A percentile compares a stretch with the other conserved stretches of the same genome.
These are phyloP conservation scores for Chiloscyllium punctatum DNA, from an alignment of 2,797 vertebrate genomes.

Conservation along the genomic window DNA sequence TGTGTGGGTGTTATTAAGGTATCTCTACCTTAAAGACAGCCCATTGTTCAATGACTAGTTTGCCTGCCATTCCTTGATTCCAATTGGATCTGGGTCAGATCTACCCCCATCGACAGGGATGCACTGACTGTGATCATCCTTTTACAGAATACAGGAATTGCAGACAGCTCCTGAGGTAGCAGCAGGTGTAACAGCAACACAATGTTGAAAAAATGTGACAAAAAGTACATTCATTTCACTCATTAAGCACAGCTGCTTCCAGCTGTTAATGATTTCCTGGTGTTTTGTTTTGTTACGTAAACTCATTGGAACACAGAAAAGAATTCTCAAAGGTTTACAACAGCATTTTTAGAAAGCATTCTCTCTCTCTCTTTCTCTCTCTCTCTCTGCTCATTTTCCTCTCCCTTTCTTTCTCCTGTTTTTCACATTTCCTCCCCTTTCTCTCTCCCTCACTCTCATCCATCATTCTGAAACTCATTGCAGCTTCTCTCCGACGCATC, in stretches of 20 bases:
- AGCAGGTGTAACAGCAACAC: background rate
- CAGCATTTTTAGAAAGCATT: background rate
- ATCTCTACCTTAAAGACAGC: too few species aligned
- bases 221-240: conserved; percentile 16
- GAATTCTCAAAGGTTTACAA: background rate
- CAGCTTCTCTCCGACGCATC: background rate
- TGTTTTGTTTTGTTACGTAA: background rate
- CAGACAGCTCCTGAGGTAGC: background rate
- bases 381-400: too few species aligned
- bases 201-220: background rate
- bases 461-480: background rate
- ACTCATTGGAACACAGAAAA: background rate
- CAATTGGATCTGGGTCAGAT: background rate
- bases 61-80: background rate
- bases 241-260: conserved; percentile 2
- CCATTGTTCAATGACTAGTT: background rate
- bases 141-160: background rate
- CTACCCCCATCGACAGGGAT: background rate
- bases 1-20: background rate
- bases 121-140: background rate
- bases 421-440: background rate
- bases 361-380: background rate
- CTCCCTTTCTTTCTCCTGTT: background rate
- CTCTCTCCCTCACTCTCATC: background rate
- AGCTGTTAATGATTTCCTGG: conserved; percentile 14